These are phyloP conservation scores for Oreochromis aureus DNA, from an alignment of 2,113 vertebrate species.

Conservation along the genomic window DNA sequence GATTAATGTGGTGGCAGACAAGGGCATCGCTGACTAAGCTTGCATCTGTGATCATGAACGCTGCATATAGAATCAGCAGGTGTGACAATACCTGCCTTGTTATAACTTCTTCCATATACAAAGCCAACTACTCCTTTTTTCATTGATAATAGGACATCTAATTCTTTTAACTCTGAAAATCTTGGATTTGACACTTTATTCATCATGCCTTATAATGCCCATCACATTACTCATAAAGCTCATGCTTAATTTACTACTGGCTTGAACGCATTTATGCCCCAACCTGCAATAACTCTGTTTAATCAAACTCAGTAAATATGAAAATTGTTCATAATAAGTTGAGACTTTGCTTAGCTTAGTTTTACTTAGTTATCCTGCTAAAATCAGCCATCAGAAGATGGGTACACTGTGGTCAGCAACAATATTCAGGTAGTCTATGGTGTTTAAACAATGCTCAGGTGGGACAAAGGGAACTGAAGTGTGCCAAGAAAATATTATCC, in stretches of 20 bases:
- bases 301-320: not conserved
- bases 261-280: not conserved
- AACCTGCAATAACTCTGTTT: not conserved
- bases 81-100: not conserved
- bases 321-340: not conserved
- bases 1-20: slow-evolving; percentile 1
- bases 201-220: not conserved
- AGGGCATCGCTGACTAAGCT: not conserved
- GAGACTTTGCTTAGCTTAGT: not conserved
- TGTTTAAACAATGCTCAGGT: not conserved
- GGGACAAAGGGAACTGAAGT: not conserved
- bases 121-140: not conserved
- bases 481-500: not conserved
- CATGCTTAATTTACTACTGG: not conserved
- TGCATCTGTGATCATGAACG: not conserved
- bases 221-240: not conserved
- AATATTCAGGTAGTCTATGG: not conserved
- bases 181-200: not conserved
- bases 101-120: not conserved
- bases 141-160: no score
- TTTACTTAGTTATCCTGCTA: not conserved
- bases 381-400: not conserved
- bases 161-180: not conserved
- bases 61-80: not conserved
- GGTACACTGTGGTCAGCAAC: not conserved